phyloP scores from a whole-genome alignment of 2,888 invertebrate species.

The Nephrocerus scutellatus region DNA sequence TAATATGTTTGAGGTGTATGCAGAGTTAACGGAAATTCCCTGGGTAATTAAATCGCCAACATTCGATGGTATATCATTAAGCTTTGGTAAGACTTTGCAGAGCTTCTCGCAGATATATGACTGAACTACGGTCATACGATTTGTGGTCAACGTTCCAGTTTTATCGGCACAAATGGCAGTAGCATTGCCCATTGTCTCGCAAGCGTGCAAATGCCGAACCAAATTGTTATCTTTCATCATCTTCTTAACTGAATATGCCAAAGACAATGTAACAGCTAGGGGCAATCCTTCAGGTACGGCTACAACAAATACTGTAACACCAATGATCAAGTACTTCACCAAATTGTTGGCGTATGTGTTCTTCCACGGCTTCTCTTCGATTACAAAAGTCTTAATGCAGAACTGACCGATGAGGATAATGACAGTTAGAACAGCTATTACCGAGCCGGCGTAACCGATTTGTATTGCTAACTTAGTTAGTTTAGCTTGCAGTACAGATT shows the following conservation, averaged over 20 bases:
- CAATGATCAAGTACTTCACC: constrained; percentile 93
- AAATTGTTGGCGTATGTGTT: constrained; percentile 75
- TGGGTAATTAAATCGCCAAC: constrained; percentile 74
- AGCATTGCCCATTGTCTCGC: constrained; percentile 98
- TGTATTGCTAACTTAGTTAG: constrained; percentile 93
- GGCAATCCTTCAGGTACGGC: constrained; percentile 97
- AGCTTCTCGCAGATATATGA: constrained; percentile 84
- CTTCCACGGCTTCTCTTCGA: constrained; percentile 62
- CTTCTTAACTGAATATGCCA: constrained; percentile 98
- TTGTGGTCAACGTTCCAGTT: constrained; percentile 94
- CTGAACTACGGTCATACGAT: constrained; percentile 93
- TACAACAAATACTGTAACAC: constrained; percentile 94
- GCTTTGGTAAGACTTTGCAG: constrained; percentile 76
- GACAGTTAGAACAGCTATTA: constrained; percentile 92
- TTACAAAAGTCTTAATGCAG: constrained; percentile 74
- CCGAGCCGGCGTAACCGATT: constrained; percentile 95
- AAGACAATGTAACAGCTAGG: constrained; percentile 88
- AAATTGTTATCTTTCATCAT: constrained; percentile 99
- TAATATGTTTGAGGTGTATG: constrained; percentile 88
- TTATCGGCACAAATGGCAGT: constrained; percentile 98
- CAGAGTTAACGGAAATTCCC: constrained; percentile 82
- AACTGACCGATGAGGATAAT: constrained; percentile 88
- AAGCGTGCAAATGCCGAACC: constrained; percentile 94
- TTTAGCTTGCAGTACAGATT: constrained; percentile 94
- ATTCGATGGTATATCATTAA: constrained; percentile 67